Evolutionary conservation across 2,797 vertebrate genomes (phyloP), one percentile per base, ranked within the genome.

Genomic region (Pipistrellus kuhlii): DNA sequence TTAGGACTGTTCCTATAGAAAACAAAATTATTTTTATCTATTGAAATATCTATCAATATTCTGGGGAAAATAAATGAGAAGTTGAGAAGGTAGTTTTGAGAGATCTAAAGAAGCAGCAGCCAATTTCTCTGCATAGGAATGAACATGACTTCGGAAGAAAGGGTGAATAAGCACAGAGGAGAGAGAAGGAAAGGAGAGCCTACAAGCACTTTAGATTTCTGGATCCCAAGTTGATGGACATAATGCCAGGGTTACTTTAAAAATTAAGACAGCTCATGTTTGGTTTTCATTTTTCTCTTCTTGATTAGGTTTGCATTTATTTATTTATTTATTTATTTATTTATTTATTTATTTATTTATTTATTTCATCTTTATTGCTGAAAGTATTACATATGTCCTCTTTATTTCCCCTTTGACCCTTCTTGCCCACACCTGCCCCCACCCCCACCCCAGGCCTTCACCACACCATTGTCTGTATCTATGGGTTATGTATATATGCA

Each of bases 261-360:
- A 93, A 80, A 73, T 14, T 35, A 35, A 57, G 14, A 69, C 80
- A 86, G 23, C 73, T 76, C 48, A 57, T 62, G 30, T 69, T 88
- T 90, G 66, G 75, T 84, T 92, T 94, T 92, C 15, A 11, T 69
- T 30, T 66, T 72, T 73, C 9, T 76, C 27, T 25, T 62, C 59
- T 30, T 62, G 27, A 62, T 30, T 62, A 62, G 5, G 59, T 62
- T 62, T 62, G 13, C 12, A 57, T 57, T 59, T 59, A 27, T 27
- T 59, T 59, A 59, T 59, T 35, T 35, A 35, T 35, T 35, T 35
- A 35, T 35, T 35, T 35, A 35, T 35, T 35, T 35, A 57, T 57
- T 59, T 27, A 27, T 13, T 41, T 41, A 41, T 59, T 27, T 27
- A 27, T 59, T 59, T 57, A 57, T 11, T 59, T 59, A 27, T 13